Conservation (phyloP, 2,113 vertebrate species). For the Hyla sarda region DNA sequence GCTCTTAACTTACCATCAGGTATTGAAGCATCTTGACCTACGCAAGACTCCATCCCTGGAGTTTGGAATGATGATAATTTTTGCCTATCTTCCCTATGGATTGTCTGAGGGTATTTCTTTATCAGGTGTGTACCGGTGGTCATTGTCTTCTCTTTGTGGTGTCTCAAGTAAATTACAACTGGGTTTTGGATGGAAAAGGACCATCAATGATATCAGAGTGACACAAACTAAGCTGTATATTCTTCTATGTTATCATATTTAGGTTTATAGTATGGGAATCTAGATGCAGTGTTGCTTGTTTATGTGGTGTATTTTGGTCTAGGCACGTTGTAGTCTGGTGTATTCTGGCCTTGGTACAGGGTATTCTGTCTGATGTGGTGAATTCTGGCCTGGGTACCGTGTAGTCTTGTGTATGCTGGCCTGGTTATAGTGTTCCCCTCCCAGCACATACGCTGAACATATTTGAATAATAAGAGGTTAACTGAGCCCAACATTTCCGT, state of each 20-base stretch:
- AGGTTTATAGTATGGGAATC: background rate
- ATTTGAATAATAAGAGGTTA: background rate
- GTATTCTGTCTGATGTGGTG: background rate
- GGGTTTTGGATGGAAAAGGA: too few species aligned
- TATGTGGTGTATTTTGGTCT: background rate
- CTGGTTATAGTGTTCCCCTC: too few species aligned
- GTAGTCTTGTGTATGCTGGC: background rate
- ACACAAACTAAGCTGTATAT: too few species aligned
- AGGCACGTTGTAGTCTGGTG: background rate
- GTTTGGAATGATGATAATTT: conserved; percentile 99
- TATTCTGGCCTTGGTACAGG: background rate
- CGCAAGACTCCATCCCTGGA: conserved; percentile 96
- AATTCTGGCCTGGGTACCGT: background rate
- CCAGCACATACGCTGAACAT: too few species aligned
- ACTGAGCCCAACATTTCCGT: background rate
- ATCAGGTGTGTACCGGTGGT: conserved; percentile 79
- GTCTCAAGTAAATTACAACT: too few species aligned
- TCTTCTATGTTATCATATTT: too few species aligned
- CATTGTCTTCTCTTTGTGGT: too few species aligned
- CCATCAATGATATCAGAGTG: too few species aligned
- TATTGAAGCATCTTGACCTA: conserved; percentile 94
- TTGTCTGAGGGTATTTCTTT: conserved; percentile 95
- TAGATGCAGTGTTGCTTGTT: too few species aligned
- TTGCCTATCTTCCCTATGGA: conserved; percentile 96
- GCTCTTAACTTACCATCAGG: conserved; percentile 71